Conservation (phyloP, 1,140 invertebrate genomes). For the Leptonema lineaticorne region DNA sequence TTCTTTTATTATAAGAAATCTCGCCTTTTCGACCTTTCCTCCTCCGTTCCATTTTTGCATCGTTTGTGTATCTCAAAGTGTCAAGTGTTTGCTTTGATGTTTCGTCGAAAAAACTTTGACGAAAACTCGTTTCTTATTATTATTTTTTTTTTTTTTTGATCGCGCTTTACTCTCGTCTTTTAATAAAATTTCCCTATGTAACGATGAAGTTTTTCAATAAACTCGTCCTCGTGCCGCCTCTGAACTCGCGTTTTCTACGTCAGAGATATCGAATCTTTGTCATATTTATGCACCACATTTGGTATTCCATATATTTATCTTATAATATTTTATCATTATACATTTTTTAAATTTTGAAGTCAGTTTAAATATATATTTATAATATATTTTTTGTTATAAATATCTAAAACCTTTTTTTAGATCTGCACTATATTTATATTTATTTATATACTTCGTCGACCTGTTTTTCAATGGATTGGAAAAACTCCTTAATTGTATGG, state of each 20-base stretch:
- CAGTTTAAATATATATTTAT: no score
- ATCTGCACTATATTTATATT: no score
- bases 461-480: no score
- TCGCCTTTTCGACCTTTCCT: background rate
- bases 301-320: no score
- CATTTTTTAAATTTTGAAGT: no score
- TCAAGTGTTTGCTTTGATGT: conserved; percentile 27
- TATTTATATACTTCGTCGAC: no score
- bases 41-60: background rate
- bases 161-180: background rate
- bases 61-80: conserved; percentile 22
- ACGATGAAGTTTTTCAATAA: conserved; percentile 27
- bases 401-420: no score
- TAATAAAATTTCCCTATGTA: conserved; percentile 21
- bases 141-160: background rate
- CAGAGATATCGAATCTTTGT: no score
- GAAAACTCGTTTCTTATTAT: background rate
- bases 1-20: background rate
- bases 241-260: background rate
- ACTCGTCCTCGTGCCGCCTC: background rate
- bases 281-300: no score
- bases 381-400: no score
- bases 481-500: no score
- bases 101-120: conserved; percentile 13
- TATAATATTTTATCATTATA: no score